phyloP scores from a whole-genome alignment of 2,888 invertebrate genomes.

The Macrophya alboannulata region DNA sequence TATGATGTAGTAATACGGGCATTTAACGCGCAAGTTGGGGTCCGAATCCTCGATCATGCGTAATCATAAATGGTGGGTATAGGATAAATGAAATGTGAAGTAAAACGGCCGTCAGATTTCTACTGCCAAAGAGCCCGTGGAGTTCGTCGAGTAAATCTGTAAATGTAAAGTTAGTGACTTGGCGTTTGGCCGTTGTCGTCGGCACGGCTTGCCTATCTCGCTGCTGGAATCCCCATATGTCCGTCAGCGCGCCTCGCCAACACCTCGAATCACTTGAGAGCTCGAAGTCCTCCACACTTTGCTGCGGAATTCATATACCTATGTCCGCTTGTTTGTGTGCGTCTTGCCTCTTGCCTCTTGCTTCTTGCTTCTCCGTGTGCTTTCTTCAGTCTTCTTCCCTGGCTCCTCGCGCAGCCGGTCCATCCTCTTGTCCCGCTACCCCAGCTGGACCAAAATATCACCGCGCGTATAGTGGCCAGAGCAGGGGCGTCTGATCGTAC shows the following conservation, averaged over 20 bases:
- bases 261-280: constrained; percentile 66
- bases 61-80: background rate
- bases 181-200: constrained; percentile 58
- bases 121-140: constrained; percentile 19
- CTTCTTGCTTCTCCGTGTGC: constrained; percentile 58
- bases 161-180: constrained; percentile 54
- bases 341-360: constrained; percentile 44
- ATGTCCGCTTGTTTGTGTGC: constrained; percentile 40
- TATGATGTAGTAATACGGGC: background rate
- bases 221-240: constrained; percentile 79
- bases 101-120: constrained; percentile 29
- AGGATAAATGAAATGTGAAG: constrained; percentile 43
- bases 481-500: constrained; percentile 62
- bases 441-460: constrained; percentile 73
- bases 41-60: background rate
- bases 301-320: constrained; percentile 25
- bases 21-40: background rate
- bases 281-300: constrained; percentile 57
- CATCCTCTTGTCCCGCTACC: constrained; percentile 62
- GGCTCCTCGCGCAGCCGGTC: constrained; percentile 62
- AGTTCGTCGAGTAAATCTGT: constrained; percentile 39
- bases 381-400: constrained; percentile 57
- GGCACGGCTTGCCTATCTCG: constrained; percentile 75
- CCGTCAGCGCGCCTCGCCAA: constrained; percentile 74
- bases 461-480: constrained; percentile 65